Conservation (phyloP, 2,797 vertebrate species). For the Alca torda region DNA sequence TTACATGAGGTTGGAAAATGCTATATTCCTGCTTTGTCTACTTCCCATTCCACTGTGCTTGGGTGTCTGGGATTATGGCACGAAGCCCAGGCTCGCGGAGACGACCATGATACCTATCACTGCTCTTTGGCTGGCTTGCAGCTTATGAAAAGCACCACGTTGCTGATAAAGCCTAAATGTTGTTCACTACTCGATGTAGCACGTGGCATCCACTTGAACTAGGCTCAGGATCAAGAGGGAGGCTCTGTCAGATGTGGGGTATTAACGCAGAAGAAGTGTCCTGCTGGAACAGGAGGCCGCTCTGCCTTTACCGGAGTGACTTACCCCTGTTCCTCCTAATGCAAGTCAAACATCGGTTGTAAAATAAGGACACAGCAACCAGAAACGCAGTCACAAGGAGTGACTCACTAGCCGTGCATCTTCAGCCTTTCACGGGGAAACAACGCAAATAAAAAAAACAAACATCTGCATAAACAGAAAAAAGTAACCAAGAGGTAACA, state of each 20-base stretch:
- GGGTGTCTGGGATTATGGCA: neutral
- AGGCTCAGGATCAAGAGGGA: neutral
- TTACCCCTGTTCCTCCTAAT: neutral
- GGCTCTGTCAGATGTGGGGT: neutral
- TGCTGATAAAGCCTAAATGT: neutral
- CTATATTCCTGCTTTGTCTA: neutral
- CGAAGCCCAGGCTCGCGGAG: neutral
- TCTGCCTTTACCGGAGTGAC: neutral
- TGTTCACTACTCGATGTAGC: neutral
- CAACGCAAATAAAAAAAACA: neutral
- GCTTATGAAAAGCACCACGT: neutral
- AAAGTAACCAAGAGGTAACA: neutral
- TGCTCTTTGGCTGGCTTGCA: neutral
- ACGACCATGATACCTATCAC: rapidly evolving
- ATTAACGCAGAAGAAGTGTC: neutral
- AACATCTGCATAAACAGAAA: neutral
- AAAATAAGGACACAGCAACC: neutral
- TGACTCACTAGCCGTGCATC: neutral
- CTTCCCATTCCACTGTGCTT: neutral
- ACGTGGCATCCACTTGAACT: neutral
- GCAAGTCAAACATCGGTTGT: neutral
- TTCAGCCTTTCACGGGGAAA: neutral
- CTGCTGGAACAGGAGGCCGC: neutral
- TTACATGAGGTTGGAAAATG: neutral
- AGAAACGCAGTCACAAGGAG: neutral